Evolutionary conservation across 2,888 invertebrate species (phyloP).

Genomic region (Hyposoter dolosus): DNA sequence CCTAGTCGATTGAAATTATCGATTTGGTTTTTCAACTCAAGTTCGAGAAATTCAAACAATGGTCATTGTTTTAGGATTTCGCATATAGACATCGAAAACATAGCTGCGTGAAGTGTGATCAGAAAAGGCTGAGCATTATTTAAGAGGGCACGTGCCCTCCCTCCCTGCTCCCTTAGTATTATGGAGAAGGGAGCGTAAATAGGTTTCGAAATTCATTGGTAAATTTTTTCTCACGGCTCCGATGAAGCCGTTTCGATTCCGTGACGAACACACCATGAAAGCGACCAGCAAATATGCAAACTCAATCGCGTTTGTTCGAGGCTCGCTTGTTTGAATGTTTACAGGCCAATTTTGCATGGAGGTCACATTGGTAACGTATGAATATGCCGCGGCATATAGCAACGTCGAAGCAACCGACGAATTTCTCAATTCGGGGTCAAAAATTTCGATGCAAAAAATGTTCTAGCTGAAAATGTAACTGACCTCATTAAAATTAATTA

Average conservation of each 20-base stretch:
- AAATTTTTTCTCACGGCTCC: conserved; percentile 79
- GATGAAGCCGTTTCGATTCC: conserved; percentile 67
- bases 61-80: neutral
- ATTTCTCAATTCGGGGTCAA: conserved; percentile 22
- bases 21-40: neutral
- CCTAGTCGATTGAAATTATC: neutral
- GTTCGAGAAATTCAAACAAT: neutral
- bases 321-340: conserved; percentile 70
- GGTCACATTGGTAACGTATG: conserved; percentile 46
- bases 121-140: neutral
- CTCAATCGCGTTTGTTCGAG: conserved; percentile 64
- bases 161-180: neutral
- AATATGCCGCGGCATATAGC: conserved; percentile 21
- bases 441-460: neutral
- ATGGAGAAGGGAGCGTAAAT: conserved; percentile 39
- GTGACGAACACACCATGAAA: conserved; percentile 81
- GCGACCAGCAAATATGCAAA: conserved; percentile 79
- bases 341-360: conserved; percentile 69
- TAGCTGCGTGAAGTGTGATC: conserved; percentile 4
- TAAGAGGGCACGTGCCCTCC: conserved; percentile 37
- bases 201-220: conserved; percentile 60
- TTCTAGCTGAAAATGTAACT: neutral
- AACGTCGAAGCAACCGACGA: conserved; percentile 11
- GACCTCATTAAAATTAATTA: too few species aligned
- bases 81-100: neutral